These are phyloP conservation scores for Caenorhabditis auriculariae DNA, from an alignment of 2,888 invertebrate genomes.

Conservation along the genomic window DNA sequence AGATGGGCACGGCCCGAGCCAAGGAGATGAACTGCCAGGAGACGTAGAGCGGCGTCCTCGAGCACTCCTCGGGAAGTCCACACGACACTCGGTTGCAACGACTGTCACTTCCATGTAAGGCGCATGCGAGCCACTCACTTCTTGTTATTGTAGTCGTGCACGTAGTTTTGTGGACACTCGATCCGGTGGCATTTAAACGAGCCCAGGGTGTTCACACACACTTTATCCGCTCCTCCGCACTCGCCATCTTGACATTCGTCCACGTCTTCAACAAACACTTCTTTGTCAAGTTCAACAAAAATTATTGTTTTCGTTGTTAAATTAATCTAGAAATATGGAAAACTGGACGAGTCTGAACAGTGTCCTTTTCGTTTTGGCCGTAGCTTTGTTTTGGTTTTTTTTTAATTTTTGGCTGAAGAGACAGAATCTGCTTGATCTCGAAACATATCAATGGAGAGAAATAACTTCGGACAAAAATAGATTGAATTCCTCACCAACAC, in stretches of 20 bases:
- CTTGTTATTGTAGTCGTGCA: conserved; percentile 76
- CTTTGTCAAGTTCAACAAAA: too few species aligned
- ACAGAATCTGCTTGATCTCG: background rate
- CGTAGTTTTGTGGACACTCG: conserved; percentile 82
- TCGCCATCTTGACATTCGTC: conserved; percentile 73
- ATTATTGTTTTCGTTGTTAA: too few species aligned
- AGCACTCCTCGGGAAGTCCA: conserved; percentile 39
- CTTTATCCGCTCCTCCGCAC: conserved; percentile 70
- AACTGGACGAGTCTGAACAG: background rate
- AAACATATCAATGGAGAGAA: background rate
- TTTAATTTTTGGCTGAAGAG: background rate
- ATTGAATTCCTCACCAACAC: conserved; percentile 72
- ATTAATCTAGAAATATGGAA: background rate
- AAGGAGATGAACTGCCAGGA: conserved; percentile 92
- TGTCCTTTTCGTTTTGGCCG: background rate
- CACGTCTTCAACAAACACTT: conserved; percentile 72
- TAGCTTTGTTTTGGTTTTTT: background rate
- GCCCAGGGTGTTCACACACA: conserved; percentile 88
- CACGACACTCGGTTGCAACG: conserved; percentile 70
- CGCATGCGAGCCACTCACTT: conserved; percentile 73
- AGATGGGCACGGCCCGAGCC: conserved; percentile 73
- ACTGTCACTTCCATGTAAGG: conserved; percentile 20
- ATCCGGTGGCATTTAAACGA: conserved; percentile 83
- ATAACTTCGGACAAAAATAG: background rate
- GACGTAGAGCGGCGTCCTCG: conserved; percentile 76